Evolutionary conservation across 1,140 invertebrate species (phyloP).

Genomic region (Teleopsis dalmanni): DNA sequence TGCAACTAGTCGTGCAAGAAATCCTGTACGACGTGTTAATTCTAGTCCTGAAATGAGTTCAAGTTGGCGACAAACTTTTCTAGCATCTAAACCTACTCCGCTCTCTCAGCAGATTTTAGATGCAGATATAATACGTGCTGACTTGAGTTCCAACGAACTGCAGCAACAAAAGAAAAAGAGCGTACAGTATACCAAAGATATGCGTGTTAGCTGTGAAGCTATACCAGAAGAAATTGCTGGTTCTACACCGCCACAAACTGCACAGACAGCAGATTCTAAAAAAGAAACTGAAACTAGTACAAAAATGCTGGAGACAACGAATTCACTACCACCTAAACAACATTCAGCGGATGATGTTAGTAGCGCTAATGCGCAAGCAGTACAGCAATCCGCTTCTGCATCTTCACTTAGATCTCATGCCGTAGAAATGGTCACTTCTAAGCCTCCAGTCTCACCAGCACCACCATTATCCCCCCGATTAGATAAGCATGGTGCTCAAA

Average conservation of each 20-base stretch:
- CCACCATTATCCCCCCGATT: constrained; percentile 13
- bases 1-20: constrained; percentile 53
- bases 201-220: constrained; percentile 77
- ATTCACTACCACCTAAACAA: constrained; percentile 33
- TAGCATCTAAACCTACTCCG: constrained; percentile 27
- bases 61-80: constrained; percentile 65
- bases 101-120: constrained; percentile 18
- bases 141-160: constrained; percentile 10
- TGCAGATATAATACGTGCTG: no score
- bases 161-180: constrained; percentile 53
- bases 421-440: constrained; percentile 10
- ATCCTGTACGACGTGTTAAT: constrained; percentile 77
- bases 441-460: constrained; percentile 29
- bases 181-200: constrained; percentile 58
- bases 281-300: background rate
- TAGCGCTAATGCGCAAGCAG: constrained; percentile 5
- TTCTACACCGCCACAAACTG: constrained; percentile 31
- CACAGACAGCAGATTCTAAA: background rate
- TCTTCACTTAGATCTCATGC: constrained; percentile 22
- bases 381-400: constrained; percentile 21
- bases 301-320: constrained; percentile 1
- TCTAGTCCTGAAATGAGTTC: constrained; percentile 87
- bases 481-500: constrained; percentile 2
- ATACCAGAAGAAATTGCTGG: constrained; percentile 77
- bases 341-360: constrained; percentile 42